A percentile compares a stretch with the other conserved stretches of the same genome.
These are phyloP conservation scores for Bombus breviceps DNA, from an alignment of 1,140 invertebrate genomes.

Conservation along the genomic window DNA sequence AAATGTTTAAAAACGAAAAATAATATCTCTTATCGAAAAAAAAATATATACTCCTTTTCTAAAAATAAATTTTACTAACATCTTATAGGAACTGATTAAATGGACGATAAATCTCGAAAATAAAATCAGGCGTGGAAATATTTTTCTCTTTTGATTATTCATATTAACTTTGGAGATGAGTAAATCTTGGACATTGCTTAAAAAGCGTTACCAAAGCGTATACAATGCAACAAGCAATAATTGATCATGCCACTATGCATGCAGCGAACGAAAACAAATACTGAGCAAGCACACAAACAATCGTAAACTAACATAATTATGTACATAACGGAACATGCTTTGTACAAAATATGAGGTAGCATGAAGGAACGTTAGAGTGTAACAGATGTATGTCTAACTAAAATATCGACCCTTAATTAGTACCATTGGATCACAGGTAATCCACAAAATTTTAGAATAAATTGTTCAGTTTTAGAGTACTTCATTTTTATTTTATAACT, in stretches of 20 bases:
- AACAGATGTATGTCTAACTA: neutral
- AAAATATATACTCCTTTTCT: conserved; percentile 23
- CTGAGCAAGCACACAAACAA: neutral
- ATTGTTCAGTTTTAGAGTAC: neutral
- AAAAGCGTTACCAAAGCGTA: conserved; percentile 48
- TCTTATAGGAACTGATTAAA: neutral
- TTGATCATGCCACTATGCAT: conserved; percentile 38
- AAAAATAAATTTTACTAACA: neutral
- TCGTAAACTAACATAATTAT: neutral
- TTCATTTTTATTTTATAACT: no score
- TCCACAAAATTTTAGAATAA: neutral
- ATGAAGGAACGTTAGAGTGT: neutral
- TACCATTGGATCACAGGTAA: neutral
- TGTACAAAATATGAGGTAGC: neutral
- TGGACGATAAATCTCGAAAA: neutral
- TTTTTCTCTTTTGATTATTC: neutral
- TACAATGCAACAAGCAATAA: conserved; percentile 33
- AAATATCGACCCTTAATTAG: neutral
- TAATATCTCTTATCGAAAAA: neutral
- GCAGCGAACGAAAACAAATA: conserved; percentile 24
- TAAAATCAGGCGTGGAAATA: neutral
- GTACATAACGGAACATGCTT: conserved; percentile 2
- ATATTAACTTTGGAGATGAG: conserved; percentile 22
- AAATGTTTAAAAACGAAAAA: neutral
- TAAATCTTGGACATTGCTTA: conserved; percentile 5